A percentile compares a stretch with the other conserved stretches of the same genome.
phyloP scores from a whole-genome alignment of 2,113 vertebrate species.

The Cryptomyrus ogoouensis region DNA sequence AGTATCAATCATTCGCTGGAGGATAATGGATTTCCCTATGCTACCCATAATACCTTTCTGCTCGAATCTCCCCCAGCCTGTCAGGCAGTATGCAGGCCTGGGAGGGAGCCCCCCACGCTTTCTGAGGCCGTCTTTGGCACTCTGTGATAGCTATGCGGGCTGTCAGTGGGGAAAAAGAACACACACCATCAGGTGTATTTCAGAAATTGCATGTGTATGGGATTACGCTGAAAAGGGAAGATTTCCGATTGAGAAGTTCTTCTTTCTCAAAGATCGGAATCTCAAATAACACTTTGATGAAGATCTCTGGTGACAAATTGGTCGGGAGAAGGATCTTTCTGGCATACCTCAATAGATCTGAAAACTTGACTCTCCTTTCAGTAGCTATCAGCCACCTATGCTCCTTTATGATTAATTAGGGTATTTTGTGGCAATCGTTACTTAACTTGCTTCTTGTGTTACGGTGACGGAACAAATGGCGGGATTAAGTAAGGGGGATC shows the following conservation, averaged over 20 bases:
- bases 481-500: slow-evolving; percentile 43
- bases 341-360: slow-evolving; percentile 34
- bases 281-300: slow-evolving; percentile 49
- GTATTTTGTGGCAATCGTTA: slow-evolving; percentile 55
- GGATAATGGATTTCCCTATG: neutral
- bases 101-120: neutral
- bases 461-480: slow-evolving; percentile 45
- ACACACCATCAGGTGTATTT: slow-evolving; percentile 3
- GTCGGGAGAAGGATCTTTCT: slow-evolving; percentile 35
- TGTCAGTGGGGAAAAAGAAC: slow-evolving; percentile 8
- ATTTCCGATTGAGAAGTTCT: slow-evolving; percentile 14
- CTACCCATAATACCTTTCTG: neutral
- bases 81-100: neutral
- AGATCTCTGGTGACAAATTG: slow-evolving; percentile 43
- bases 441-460: slow-evolving; percentile 56
- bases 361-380: slow-evolving; percentile 51
- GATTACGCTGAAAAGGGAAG: slow-evolving; percentile 28
- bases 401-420: slow-evolving; percentile 67
- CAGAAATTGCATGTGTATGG: slow-evolving; percentile 29
- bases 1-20: neutral
- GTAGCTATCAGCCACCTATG: slow-evolving; percentile 58
- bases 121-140: neutral
- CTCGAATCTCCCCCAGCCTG: neutral
- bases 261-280: slow-evolving; percentile 33
- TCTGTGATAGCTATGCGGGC: neutral